These are phyloP conservation scores for Conistra vaccinii DNA, from an alignment of 2,888 invertebrate genomes.

Conservation along the genomic window DNA sequence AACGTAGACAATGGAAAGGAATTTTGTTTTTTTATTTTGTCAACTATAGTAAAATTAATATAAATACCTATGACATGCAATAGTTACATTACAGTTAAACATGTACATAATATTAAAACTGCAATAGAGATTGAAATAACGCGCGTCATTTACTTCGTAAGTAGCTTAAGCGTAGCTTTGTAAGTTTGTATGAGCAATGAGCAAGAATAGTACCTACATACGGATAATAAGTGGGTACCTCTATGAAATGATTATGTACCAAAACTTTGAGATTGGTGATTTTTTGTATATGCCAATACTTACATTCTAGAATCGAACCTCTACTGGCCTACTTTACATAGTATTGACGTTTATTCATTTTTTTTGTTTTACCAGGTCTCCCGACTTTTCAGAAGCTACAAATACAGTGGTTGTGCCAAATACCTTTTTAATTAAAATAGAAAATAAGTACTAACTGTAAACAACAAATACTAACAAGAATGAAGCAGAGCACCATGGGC, in stretches of 20 bases:
- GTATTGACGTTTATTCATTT: neutral
- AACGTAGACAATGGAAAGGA: slow-evolving; percentile 27
- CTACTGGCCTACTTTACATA: neutral
- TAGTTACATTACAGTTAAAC: slow-evolving; percentile 9
- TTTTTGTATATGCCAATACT: neutral
- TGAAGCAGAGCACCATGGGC: slow-evolving; percentile 66
- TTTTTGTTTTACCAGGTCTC: slow-evolving; percentile 53
- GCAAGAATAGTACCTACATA: neutral
- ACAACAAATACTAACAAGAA: slow-evolving; percentile 47
- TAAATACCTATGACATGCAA: neutral
- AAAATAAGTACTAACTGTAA: slow-evolving; percentile 24
- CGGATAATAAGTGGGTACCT: neutral
- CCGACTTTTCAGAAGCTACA: slow-evolving; percentile 28
- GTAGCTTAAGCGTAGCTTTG: neutral
- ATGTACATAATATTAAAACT: slow-evolving; percentile 18
- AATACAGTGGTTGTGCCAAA: slow-evolving; percentile 57
- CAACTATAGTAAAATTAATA: neutral
- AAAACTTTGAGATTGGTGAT: neutral
- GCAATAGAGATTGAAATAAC: neutral
- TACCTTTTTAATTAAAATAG: slow-evolving; percentile 16
- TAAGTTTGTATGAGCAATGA: neutral
- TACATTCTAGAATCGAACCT: neutral
- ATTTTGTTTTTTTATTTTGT: neutral
- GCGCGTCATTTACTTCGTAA: neutral
- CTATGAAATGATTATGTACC: neutral